Conservation (phyloP, 2,888 invertebrate species). For the Vandiemenella viatica region DNA sequence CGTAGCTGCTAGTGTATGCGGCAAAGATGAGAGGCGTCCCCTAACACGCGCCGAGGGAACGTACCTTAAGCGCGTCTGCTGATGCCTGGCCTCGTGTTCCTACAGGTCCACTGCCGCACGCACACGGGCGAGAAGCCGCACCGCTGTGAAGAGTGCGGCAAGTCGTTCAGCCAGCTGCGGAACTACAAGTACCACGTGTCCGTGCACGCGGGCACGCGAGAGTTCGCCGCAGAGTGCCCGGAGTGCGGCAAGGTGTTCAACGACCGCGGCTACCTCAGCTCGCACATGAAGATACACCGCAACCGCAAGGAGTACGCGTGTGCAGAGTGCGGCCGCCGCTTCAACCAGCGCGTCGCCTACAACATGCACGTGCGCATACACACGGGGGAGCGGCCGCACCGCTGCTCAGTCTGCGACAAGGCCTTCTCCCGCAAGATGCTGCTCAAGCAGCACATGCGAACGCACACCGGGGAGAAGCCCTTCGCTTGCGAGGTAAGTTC, state of each 20-base stretch:
- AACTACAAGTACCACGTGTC: conserved; percentile 73
- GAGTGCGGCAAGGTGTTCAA: conserved; percentile 73
- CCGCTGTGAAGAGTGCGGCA: conserved; percentile 62
- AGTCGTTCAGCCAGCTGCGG: conserved; percentile 65
- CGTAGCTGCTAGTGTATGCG: too few species aligned
- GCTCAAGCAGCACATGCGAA: conserved; percentile 65
- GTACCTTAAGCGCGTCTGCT: too few species aligned
- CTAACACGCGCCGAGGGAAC: too few species aligned
- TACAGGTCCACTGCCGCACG: conserved; percentile 28
- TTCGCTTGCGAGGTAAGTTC: conserved; percentile 53
- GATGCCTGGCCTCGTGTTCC: background rate
- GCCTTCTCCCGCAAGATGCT: conserved; percentile 75
- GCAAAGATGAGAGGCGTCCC: too few species aligned
- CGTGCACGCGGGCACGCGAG: conserved; percentile 66
- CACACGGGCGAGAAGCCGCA: conserved; percentile 39
- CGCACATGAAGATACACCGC: conserved; percentile 73
- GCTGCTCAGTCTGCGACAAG: conserved; percentile 60
- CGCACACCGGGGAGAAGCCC: conserved; percentile 68
- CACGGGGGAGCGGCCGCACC: conserved; percentile 65
- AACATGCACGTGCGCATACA: conserved; percentile 77
- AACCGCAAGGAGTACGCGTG: conserved; percentile 46
- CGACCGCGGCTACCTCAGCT: conserved; percentile 68
- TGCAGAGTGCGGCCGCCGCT: conserved; percentile 64
- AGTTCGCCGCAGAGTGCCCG: conserved; percentile 59
- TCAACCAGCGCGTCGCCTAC: conserved; percentile 74